Percentiles rank a stretch among this genome's conserved stretches.
Evolutionary conservation across 2,888 invertebrate species (phyloP).

Genomic region (Diplolepis rosae): DNA sequence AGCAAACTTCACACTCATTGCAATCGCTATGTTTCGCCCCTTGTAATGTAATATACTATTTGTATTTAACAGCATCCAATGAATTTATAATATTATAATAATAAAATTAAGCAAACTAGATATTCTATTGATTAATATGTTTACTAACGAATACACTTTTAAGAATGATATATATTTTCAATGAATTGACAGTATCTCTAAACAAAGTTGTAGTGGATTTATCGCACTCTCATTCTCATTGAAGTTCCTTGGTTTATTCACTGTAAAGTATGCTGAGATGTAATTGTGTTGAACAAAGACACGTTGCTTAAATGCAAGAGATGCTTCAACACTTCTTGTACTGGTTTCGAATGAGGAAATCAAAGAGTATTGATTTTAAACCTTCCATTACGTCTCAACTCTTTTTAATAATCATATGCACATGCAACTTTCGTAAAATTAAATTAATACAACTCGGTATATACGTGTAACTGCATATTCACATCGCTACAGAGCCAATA

Average conservation of each 20-base stretch:
- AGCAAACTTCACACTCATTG: no score
- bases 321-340: constrained; percentile 24
- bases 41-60: no score
- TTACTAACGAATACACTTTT: no score
- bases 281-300: constrained; percentile 29
- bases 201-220: no score
- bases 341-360: neutral
- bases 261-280: neutral
- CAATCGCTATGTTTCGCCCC: no score
- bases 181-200: no score
- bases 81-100: no score
- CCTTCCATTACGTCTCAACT: neutral
- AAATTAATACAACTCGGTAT: constrained; percentile 1
- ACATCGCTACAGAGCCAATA: neutral
- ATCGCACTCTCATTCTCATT: no score
- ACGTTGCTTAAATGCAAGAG: constrained; percentile 28
- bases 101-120: no score
- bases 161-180: no score
- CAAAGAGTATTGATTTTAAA: constrained; percentile 28
- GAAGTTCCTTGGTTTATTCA: neutral
- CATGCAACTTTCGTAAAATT: constrained; percentile 5
- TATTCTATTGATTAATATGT: no score
- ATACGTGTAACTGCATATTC: neutral
- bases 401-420: constrained; percentile 8
- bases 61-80: no score